These are phyloP conservation scores for Drosophila borborema DNA, from an alignment of 2,888 invertebrate genomes.

Conservation along the genomic window DNA sequence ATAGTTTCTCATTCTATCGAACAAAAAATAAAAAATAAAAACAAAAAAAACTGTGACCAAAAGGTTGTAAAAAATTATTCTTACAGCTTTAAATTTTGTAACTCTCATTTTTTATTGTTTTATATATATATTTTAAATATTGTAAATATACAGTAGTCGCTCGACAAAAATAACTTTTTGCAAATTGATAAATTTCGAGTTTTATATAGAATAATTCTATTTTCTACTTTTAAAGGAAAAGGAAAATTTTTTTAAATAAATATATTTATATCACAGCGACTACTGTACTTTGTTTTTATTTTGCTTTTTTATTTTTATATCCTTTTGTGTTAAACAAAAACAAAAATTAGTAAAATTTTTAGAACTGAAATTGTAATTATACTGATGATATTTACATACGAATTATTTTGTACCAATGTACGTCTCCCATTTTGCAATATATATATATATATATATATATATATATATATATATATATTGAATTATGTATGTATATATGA, in stretches of 20 bases:
- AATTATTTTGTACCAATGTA: conserved; percentile 37
- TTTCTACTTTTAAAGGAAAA: background rate
- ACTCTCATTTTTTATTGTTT: conserved; percentile 14
- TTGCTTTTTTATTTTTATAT: conserved; percentile 5
- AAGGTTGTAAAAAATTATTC: conserved; percentile 68
- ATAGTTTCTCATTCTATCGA: conserved; percentile 27
- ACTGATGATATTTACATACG: conserved; percentile 48
- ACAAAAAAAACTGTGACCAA: conserved; percentile 38
- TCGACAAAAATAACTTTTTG: background rate
- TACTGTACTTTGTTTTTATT: conserved; percentile 13
- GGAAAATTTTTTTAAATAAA: background rate
- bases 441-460: conserved; percentile 27
- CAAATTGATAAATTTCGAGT: background rate
- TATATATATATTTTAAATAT: conserved; percentile 25
- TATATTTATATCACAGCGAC: conserved; percentile 1
- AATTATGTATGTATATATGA: conserved; percentile 10
- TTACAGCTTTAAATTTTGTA: conserved; percentile 56
- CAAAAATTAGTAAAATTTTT: conserved; percentile 64
- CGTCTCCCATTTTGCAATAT: conserved; percentile 69
- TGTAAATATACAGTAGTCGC: conserved; percentile 19
- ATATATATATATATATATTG: conserved; percentile 46
- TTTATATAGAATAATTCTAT: background rate
- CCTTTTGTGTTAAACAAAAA: conserved; percentile 12
- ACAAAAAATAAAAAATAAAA: background rate
- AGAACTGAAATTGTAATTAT: conserved; percentile 70